Conservation (phyloP, 1,140 invertebrate genomes). For the Drosophila kanapiae region DNA sequence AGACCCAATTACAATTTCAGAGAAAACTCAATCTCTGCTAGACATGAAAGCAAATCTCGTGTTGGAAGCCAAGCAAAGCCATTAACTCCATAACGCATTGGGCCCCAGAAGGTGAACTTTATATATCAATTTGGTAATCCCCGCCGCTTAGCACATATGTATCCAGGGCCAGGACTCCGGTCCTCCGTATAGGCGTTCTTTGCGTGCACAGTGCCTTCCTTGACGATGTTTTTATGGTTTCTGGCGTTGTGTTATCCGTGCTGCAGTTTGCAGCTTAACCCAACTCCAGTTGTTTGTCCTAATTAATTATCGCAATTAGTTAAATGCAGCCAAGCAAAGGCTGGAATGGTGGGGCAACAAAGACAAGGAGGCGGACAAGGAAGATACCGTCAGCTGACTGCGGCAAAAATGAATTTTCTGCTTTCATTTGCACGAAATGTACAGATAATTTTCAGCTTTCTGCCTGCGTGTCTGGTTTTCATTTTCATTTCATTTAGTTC, state of each 20-base stretch:
- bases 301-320: conserved; percentile 80
- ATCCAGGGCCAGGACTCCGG: not conserved
- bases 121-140: conserved; percentile 57
- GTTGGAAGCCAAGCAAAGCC: conserved; percentile 24
- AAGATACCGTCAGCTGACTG: conserved; percentile 73
- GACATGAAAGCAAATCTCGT: conserved; percentile 19
- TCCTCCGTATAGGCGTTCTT: conserved; percentile 45
- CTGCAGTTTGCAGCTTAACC: conserved; percentile 45
- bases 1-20: conserved; percentile 11
- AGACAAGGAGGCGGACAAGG: not conserved
- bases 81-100: conserved; percentile 37
- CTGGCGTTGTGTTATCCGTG: conserved; percentile 41
- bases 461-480: conserved; percentile 70
- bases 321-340: conserved; percentile 67
- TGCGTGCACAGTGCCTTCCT: conserved; percentile 37
- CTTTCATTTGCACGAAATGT: conserved; percentile 74
- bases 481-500: conserved; percentile 54
- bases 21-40: conserved; percentile 7
- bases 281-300: conserved; percentile 71
- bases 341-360: conserved; percentile 11
- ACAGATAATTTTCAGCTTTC: conserved; percentile 70
- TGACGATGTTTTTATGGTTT: conserved; percentile 30
- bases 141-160: conserved; percentile 27
- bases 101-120: conserved; percentile 16
- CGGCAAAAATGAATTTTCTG: conserved; percentile 76